Conservation (phyloP, 2,888 invertebrate species). For the Gerris lacustris region DNA sequence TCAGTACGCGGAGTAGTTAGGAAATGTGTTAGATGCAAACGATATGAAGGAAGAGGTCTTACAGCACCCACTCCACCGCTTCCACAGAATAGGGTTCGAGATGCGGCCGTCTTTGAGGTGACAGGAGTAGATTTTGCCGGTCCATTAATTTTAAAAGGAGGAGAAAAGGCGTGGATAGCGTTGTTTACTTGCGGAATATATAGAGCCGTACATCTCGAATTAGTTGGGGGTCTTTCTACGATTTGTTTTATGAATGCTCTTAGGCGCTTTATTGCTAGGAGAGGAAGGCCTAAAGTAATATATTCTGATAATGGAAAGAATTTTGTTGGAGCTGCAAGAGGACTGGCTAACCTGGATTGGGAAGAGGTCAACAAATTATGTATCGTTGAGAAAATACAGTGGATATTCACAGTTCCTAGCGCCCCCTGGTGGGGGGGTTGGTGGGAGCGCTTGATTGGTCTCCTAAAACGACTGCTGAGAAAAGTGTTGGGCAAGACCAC, state of each 20-base stretch:
- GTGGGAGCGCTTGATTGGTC: constrained; percentile 15
- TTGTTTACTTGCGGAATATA: constrained; percentile 18
- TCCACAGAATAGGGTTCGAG: constrained; percentile 31
- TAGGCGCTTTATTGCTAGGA: constrained; percentile 13
- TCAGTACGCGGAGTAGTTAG: background rate
- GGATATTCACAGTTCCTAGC: constrained; percentile 35
- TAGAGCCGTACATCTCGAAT: constrained; percentile 17
- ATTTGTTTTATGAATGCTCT: constrained; percentile 10
- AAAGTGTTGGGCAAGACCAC: constrained; percentile 13
- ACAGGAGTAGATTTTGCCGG: constrained; percentile 36
- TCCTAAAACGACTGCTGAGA: constrained; percentile 16
- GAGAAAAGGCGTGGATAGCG: constrained; percentile 16
- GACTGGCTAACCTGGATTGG: constrained; percentile 43
- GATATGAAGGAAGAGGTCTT: constrained; percentile 26
- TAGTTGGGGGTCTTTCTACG: constrained; percentile 9
- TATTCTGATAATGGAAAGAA: constrained; percentile 37
- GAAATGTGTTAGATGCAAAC: constrained; percentile 22
- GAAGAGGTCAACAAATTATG: constrained; percentile 32
- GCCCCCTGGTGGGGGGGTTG: constrained; percentile 32
- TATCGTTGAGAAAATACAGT: constrained; percentile 27
- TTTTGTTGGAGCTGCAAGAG: constrained; percentile 35
- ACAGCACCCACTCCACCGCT: constrained; percentile 28
- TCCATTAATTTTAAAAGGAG: constrained; percentile 31
- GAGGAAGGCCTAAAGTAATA: constrained; percentile 11
- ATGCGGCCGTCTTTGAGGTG: constrained; percentile 32